phyloP scores from a whole-genome alignment of 2,113 vertebrate genomes.

The Prinia subflava region DNA sequence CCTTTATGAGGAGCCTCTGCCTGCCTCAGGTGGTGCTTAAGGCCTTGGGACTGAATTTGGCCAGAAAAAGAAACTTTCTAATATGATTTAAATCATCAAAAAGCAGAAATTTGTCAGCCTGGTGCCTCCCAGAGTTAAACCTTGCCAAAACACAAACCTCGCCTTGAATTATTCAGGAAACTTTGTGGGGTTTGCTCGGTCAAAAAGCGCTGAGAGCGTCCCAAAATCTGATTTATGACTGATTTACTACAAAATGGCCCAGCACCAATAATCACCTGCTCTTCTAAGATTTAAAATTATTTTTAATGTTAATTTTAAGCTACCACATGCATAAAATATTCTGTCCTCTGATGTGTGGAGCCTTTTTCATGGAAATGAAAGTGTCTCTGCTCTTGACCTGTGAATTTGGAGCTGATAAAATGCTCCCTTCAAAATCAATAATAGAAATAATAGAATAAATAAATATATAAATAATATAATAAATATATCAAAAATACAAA shows the following conservation, averaged over 20 bases:
- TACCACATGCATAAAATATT: accelerated
- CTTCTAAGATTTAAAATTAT: not conserved
- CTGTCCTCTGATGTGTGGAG: not conserved
- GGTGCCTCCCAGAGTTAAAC: not conserved
- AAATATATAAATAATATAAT: no score
- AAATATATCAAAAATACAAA: no score
- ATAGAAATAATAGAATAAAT: no score
- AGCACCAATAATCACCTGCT: not conserved
- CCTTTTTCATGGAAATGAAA: not conserved
- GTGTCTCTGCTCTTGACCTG: not conserved
- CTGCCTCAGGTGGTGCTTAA: not conserved
- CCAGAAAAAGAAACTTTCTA: not conserved
- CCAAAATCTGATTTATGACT: not conserved
- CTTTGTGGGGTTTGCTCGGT: not conserved
- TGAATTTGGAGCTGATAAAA: not conserved
- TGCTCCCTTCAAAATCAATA: not conserved
- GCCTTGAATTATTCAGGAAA: no score
- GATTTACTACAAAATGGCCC: not conserved
- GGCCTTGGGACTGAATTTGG: not conserved
- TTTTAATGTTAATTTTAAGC: not conserved
- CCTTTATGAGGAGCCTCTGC: no score
- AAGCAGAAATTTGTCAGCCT: not conserved
- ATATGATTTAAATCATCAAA: accelerated
- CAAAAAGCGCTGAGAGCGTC: not conserved
- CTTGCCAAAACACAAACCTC: no score